phyloP scores from a whole-genome alignment of 2,113 vertebrate genomes.

The Sclerurus mexicanus region DNA sequence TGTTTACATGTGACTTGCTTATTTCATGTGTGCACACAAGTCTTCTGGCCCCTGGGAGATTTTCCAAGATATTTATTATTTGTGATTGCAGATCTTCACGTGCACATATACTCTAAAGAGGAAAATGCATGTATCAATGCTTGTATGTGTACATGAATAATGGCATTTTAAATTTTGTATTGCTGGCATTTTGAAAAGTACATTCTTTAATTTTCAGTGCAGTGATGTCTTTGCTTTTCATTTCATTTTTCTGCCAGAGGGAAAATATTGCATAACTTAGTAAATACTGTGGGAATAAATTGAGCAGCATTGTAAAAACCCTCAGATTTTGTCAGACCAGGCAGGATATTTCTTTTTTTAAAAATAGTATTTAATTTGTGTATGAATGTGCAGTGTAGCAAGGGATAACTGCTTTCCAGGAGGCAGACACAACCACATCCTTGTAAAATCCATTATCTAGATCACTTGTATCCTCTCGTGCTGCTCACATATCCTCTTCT shows the following conservation, averaged over 20 bases:
- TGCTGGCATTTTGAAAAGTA: not conserved
- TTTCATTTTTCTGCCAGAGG: not conserved
- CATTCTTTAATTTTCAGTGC: not conserved
- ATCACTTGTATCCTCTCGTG: not conserved
- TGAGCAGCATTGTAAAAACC: not conserved
- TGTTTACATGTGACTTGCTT: not conserved
- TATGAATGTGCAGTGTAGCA: not conserved
- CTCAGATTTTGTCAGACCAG: not conserved
- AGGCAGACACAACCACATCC: not conserved
- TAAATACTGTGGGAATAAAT: not conserved
- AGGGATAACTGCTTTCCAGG: not conserved
- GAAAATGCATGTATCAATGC: not conserved
- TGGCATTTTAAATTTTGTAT: not conserved
- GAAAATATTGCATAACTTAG: not conserved
- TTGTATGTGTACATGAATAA: not conserved
- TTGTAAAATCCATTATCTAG: not conserved
- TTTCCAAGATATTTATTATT: not conserved
- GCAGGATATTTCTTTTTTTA: not conserved
- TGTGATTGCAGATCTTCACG: not conserved
- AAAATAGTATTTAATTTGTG: not conserved
- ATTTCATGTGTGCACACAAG: not conserved
- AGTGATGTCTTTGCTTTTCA: not conserved
- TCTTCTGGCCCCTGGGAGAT: not conserved
- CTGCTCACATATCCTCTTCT: not conserved
- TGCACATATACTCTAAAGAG: not conserved